Evolutionary conservation across 2,797 vertebrate species (phyloP).

Genomic region (Hapalemur alaotrensis): DNA sequence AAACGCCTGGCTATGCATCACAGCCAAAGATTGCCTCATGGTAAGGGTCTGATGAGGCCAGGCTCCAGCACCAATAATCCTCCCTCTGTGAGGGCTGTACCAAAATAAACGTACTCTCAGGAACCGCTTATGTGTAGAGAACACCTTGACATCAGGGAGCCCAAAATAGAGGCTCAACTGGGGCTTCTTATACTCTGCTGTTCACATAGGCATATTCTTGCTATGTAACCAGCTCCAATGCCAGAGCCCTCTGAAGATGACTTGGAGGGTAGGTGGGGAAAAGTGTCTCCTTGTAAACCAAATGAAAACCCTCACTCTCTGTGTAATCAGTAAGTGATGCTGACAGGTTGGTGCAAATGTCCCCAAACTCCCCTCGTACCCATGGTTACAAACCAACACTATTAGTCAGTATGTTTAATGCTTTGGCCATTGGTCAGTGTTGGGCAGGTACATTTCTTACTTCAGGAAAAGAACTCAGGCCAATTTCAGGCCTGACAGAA

Average conservation of each 20-base stretch:
- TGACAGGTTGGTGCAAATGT: neutral
- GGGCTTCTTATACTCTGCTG: neutral
- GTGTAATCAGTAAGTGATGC: neutral
- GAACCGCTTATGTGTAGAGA: neutral
- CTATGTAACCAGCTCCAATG: neutral
- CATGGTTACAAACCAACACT: neutral
- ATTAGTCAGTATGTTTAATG: neutral
- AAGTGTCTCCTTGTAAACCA: neutral
- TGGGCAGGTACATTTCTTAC: neutral
- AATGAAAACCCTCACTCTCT: neutral
- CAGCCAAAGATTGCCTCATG: neutral
- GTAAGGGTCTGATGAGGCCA: neutral
- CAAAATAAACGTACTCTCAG: neutral
- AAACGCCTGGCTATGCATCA: neutral
- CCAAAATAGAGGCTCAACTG: neutral
- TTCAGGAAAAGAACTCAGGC: neutral
- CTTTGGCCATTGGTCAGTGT: neutral
- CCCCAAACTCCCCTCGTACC: neutral
- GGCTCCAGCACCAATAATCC: neutral
- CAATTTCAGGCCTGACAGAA: neutral
- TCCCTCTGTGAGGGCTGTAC: neutral
- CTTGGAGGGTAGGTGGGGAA: rapidly evolving
- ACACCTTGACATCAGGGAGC: neutral
- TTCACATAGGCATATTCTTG: neutral
- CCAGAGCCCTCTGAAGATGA: neutral